These are phyloP conservation scores for Lasiommata megera DNA, from an alignment of 2,888 invertebrate species.

Conservation along the genomic window DNA sequence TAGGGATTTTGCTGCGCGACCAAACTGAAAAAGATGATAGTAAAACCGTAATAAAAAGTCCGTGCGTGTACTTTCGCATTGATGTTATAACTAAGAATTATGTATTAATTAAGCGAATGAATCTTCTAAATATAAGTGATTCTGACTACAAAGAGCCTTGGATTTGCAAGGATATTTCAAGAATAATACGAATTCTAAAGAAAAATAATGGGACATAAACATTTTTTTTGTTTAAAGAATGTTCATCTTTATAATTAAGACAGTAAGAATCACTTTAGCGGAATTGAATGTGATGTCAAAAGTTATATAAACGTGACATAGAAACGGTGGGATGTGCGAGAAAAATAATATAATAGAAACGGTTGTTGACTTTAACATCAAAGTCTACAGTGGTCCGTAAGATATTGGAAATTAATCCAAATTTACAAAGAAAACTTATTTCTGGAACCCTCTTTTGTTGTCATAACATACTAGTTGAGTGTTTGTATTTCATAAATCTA, in stretches of 20 bases:
- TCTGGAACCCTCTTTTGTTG: neutral
- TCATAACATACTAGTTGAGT: neutral
- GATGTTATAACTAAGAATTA: too few relatives aligned
- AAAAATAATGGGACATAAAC: neutral
- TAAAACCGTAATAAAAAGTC: too few relatives aligned
- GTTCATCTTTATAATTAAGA: neutral
- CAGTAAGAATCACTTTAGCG: neutral
- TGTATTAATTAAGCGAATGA: too few relatives aligned
- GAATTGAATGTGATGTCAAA: neutral
- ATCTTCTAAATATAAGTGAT: too few relatives aligned
- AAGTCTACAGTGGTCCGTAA: slow-evolving; percentile 5
- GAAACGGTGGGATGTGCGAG: slow-evolving; percentile 8
- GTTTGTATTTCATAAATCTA: too few relatives aligned
- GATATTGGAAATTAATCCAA: slow-evolving; percentile 17
- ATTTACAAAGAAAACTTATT: neutral
- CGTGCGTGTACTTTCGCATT: too few relatives aligned
- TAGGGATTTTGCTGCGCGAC: too few relatives aligned
- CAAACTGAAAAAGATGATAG: too few relatives aligned
- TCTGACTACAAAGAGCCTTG: too few relatives aligned
- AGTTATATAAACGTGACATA: neutral
- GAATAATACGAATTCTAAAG: neutral
- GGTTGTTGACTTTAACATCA: slow-evolving; percentile 20
- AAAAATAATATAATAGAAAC: slow-evolving; percentile 11
- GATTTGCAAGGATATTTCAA: neutral
- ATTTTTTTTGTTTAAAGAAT: neutral